Evolutionary conservation across 2,113 vertebrate species (phyloP).

Genomic region (Pelecanoides urinatrix): DNA sequence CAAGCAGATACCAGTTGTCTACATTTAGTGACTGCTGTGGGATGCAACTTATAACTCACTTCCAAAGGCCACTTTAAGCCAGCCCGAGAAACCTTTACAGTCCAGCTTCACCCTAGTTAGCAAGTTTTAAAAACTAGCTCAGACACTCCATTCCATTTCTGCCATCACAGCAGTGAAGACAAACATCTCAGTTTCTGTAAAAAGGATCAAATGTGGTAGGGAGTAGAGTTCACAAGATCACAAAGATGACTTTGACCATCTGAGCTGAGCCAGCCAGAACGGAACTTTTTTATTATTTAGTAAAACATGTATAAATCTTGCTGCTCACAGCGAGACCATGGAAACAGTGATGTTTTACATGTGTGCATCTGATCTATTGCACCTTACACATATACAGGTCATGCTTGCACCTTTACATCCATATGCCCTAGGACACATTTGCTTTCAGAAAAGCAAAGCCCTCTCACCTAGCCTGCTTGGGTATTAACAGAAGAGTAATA

Average conservation of each 20-base stretch:
- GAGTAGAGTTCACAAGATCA: background rate
- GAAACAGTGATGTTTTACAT: background rate
- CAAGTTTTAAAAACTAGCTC: background rate
- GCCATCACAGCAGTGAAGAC: background rate
- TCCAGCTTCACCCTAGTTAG: background rate
- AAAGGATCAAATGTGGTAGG: no score
- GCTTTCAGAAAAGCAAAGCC: background rate
- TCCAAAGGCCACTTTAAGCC: background rate
- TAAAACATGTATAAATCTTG: background rate
- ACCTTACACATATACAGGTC: background rate
- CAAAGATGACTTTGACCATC: background rate
- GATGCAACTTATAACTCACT: background rate
- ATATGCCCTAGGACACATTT: background rate
- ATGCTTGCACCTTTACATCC: background rate
- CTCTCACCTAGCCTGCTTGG: background rate
- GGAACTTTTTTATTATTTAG: background rate
- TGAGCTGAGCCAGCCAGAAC: background rate
- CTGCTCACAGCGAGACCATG: background rate
- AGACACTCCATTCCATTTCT: background rate
- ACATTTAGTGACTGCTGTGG: background rate
- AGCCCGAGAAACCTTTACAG: background rate
- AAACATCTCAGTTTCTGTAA: background rate
- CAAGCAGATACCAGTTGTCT: background rate
- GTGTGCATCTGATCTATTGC: background rate
- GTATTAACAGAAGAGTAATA: background rate